Conservation (phyloP, 2,113 vertebrate genomes). For the Gymnarchus niloticus region DNA sequence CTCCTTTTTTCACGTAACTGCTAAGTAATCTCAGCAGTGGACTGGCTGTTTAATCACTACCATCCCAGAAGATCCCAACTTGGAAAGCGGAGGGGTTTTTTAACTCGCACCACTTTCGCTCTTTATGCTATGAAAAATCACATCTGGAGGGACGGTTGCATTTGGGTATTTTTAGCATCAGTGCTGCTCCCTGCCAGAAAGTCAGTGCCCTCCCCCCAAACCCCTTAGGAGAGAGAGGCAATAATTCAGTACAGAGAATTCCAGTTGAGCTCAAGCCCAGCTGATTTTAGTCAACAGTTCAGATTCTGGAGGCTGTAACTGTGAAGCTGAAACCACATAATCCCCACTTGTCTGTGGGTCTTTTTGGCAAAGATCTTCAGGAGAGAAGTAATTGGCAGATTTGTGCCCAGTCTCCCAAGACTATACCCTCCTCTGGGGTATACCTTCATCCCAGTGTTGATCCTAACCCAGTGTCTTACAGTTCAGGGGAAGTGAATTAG, state of each 20-base stretch:
- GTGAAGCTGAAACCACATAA: background rate
- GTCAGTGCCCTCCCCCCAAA: constrained; percentile 24
- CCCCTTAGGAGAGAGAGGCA: background rate
- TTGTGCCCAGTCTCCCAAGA: background rate
- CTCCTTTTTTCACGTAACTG: background rate
- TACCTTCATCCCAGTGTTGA: background rate
- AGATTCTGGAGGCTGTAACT: background rate
- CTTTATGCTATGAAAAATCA: constrained; percentile 34
- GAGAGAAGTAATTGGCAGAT: background rate
- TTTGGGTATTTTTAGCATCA: constrained; percentile 44
- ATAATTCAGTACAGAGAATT: constrained; percentile 40
- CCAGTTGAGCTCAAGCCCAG: constrained; percentile 25
- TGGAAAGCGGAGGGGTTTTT: background rate
- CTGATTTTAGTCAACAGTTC: constrained; percentile 32
- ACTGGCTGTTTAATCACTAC: background rate
- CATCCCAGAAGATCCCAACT: background rate
- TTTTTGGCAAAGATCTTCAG: background rate
- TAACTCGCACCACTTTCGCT: constrained; percentile 5
- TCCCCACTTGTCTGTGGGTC: background rate
- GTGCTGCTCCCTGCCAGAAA: constrained; percentile 40
- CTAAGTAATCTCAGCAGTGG: background rate
- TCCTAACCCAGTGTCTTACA: background rate
- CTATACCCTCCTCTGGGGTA: background rate
- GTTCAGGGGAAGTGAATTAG: background rate
- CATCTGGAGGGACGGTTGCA: constrained; percentile 38